Percentiles rank a stretch among this genome's conserved stretches.
These are phyloP conservation scores for Drepana falcataria DNA, from an alignment of 2,888 invertebrate genomes.

Conservation along the genomic window DNA sequence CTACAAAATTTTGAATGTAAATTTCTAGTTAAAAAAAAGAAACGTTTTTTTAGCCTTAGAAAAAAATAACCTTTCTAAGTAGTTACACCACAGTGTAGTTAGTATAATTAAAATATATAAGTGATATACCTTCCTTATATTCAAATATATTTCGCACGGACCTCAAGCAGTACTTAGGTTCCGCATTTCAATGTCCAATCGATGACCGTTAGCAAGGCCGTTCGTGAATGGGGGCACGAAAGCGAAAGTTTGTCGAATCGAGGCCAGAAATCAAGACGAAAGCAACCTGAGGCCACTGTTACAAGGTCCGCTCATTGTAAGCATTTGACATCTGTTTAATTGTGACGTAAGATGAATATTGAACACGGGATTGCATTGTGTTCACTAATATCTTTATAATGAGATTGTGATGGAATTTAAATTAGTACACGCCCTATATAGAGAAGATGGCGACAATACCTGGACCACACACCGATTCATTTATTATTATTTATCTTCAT, in stretches of 20 bases:
- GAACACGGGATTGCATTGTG: constrained; percentile 1
- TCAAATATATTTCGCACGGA: not conserved
- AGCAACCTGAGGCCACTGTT: constrained; percentile 8
- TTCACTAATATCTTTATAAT: not conserved
- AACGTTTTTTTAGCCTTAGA: no score
- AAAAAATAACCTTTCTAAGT: no score
- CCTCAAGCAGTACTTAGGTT: constrained; percentile 16
- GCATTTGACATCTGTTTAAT: constrained; percentile 1
- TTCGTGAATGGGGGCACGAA: constrained; percentile 15
- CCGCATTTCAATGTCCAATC: constrained; percentile 11
- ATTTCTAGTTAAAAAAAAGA: no score
- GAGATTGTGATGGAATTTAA: no score
- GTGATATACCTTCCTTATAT: no score
- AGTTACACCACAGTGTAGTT: no score
- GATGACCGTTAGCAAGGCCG: constrained; percentile 15
- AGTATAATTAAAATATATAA: no score
- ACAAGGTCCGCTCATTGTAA: constrained; percentile 6
- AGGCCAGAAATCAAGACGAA: constrained; percentile 5
- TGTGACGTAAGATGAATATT: not conserved
- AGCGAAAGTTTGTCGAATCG: constrained; percentile 17
- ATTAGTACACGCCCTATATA: no score
- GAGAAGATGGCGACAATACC: no score
- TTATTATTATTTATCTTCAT: no score
- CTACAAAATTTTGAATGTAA: no score
- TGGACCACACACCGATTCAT: no score